Evolutionary conservation across 2,888 invertebrate species (phyloP), one percentile per base, ranked within the genome.

Genomic region (Pyralis farinalis): DNA sequence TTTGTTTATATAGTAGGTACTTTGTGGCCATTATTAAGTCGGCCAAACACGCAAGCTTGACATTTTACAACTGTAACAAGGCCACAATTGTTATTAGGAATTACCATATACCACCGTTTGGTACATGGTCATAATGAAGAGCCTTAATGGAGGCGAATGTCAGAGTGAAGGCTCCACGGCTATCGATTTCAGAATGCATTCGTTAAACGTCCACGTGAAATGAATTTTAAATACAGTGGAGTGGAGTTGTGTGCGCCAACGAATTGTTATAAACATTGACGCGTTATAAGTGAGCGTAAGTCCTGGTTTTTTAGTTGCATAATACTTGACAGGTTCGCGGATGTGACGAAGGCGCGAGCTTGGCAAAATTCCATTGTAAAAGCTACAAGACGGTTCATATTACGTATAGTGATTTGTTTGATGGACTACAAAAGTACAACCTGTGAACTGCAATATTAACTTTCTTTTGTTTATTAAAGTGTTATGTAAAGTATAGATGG

Each of bases 41-140:
- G 72, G 73, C 67, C 67, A 71, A 72, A 76, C 67, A 67, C 62
- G 74, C 76, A 74, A 72, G 71, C 69, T 71, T 83, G 85, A 85
- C 84, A 85, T 85, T 85, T 84, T 76, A 73, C 76, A 84, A 79
- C 76, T 80, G 79, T 83, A 85, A 81, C 86, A 83, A 85, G 85
- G 86, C 73, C 76, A 77, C 73, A 69, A 72, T 70, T 76, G 73
- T 56, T 75, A 77, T 78, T 77, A 71, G 64, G 72, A 70, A 71
- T 76, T 69, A 74, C 67, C 65, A 68, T 65, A 62, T 63, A 66
- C 55, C 55, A 57, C 50, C 62, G 58, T 66, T 66, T 56, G 12
- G 12, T 35, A 1, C 35, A 69, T 4, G 16, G 68, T 63, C 66
- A 58, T 63, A 65, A 60, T 56, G 62, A 71, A 64, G 65, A 70